A percentile compares a stretch with the other conserved stretches of the same genome.
Conservation (phyloP, 2,113 vertebrate genomes). For the Silurus asotus region DNA sequence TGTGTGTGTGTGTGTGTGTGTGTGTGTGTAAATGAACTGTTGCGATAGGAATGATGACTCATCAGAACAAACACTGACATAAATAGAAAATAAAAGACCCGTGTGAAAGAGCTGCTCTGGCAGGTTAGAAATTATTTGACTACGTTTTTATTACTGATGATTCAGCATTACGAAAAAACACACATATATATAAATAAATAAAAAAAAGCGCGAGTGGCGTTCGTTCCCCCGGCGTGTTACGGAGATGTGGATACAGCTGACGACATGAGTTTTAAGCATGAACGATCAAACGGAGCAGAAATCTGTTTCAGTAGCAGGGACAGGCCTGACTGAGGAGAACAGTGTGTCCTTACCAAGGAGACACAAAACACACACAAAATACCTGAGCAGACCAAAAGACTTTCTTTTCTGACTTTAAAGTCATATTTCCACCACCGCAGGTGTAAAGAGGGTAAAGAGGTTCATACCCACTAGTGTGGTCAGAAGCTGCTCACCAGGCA, state of each 20-base stretch:
- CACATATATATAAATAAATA: background rate
- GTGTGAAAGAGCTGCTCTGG: background rate
- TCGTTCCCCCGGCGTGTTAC: background rate
- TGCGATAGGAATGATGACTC: background rate
- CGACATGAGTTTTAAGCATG: background rate
- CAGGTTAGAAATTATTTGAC: background rate
- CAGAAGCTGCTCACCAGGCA: background rate
- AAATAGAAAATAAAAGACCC: no score
- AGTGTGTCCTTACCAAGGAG: slow-evolving; percentile 1
- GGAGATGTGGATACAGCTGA: slow-evolving; percentile 1
- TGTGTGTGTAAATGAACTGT: background rate
- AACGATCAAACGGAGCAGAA: slow-evolving; percentile 18
- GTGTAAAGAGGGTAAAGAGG: background rate
- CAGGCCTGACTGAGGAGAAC: background rate
- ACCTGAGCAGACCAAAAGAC: background rate
- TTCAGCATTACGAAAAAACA: background rate
- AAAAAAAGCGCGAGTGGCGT: background rate
- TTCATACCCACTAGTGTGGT: background rate
- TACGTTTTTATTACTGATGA: background rate
- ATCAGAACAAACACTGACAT: no score
- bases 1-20: no score
- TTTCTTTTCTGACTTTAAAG: background rate
- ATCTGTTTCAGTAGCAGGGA: background rate
- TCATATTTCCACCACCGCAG: background rate
- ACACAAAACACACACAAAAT: background rate